phyloP scores from a whole-genome alignment of 2,888 invertebrate genomes.

The Drosophila paramelanica region DNA sequence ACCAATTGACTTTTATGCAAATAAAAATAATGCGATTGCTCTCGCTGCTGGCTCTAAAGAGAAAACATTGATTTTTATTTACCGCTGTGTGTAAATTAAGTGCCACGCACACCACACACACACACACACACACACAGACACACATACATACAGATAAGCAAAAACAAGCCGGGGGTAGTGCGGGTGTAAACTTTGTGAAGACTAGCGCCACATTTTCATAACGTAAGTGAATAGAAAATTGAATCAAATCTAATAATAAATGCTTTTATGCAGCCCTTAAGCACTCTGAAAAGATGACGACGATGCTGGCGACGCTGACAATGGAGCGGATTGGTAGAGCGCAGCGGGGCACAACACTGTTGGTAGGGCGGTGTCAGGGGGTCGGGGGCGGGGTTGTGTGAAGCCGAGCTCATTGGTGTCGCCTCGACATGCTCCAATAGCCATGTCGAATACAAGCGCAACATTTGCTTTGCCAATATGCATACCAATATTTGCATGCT shows the following conservation, averaged over 20 bases:
- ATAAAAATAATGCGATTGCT: constrained; percentile 74
- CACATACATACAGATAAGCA: neutral
- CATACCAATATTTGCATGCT: constrained; percentile 41
- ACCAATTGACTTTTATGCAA: constrained; percentile 78
- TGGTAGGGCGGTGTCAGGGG: neutral
- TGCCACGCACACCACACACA: constrained; percentile 40
- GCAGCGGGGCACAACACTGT: constrained; percentile 28
- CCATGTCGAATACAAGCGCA: constrained; percentile 48
- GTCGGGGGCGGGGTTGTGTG: neutral
- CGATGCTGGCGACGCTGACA: constrained; percentile 44
- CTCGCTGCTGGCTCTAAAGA: constrained; percentile 48
- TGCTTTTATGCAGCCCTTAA: constrained; percentile 81
- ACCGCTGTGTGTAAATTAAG: constrained; percentile 68
- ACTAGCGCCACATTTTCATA: constrained; percentile 74
- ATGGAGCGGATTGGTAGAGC: constrained; percentile 16
- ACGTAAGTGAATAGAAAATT: constrained; percentile 80
- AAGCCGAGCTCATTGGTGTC: constrained; percentile 63
- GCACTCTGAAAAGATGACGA: constrained; percentile 78
- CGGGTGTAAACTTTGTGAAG: constrained; percentile 10
- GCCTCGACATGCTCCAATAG: constrained; percentile 68
- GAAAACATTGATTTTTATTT: constrained; percentile 76
- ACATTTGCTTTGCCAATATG: constrained; percentile 64
- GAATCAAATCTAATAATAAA: constrained; percentile 81
- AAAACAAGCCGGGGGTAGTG: too few relatives aligned
- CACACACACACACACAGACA: neutral